Evolutionary conservation across 2,888 invertebrate genomes (phyloP).

Genomic region (Lordiphosa fenestrarum): DNA sequence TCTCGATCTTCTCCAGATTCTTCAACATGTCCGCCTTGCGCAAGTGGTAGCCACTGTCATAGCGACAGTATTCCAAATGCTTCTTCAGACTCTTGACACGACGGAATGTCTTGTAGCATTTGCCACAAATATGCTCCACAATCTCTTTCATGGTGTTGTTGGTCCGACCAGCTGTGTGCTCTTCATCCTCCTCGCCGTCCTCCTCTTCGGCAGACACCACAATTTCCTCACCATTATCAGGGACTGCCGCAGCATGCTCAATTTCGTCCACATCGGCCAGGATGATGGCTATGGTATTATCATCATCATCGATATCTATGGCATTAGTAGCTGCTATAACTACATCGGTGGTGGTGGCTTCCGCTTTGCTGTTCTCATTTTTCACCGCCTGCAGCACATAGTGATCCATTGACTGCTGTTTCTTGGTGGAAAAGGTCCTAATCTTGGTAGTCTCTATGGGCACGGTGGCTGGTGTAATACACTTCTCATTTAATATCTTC

Average conservation of each 20-base stretch:
- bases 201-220: conserved; percentile 52
- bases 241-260: conserved; percentile 25
- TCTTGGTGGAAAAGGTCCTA: conserved; percentile 48
- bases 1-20: conserved; percentile 77
- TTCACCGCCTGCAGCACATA: conserved; percentile 75
- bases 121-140: conserved; percentile 80
- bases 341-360: conserved; percentile 26
- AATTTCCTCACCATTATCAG: conserved; percentile 43
- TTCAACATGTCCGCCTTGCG: conserved; percentile 77
- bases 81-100: conserved; percentile 76
- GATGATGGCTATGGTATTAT: conserved; percentile 73
- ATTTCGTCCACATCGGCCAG: conserved; percentile 63
- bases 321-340: conserved; percentile 22
- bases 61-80: conserved; percentile 77
- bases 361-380: conserved; percentile 54
- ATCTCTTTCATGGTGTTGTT: conserved; percentile 68
- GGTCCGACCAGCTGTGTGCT: conserved; percentile 17
- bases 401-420: conserved; percentile 72
- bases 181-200: conserved; percentile 49
- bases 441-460: conserved; percentile 55
- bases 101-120: conserved; percentile 78
- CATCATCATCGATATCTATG: conserved; percentile 54
- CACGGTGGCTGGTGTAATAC: conserved; percentile 23
- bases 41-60: conserved; percentile 73
- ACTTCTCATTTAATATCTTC: conserved; percentile 59